Evolutionary conservation across 2,113 vertebrate genomes (phyloP).

Genomic region (Xiphorhynchus elegans): DNA sequence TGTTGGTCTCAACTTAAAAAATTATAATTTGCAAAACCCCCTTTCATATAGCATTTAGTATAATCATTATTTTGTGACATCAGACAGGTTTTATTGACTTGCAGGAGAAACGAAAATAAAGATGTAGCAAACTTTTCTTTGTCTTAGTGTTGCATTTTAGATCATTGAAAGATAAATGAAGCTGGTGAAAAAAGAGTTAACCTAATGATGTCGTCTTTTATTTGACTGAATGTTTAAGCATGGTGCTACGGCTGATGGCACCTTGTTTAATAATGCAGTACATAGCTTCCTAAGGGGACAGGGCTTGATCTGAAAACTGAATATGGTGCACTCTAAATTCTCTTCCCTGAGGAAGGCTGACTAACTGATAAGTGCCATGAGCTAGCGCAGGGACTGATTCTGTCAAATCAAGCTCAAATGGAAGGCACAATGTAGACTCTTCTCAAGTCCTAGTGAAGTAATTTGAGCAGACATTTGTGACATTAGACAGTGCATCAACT

Average conservation of each 20-base stretch:
- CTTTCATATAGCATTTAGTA: neutral
- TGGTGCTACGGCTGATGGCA: constrained; percentile 77
- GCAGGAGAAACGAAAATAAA: neutral
- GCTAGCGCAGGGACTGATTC: constrained; percentile 82
- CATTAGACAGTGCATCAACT: constrained; percentile 87
- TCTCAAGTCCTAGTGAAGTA: constrained; percentile 81
- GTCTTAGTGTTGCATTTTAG: neutral
- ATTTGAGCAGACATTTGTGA: constrained; percentile 86
- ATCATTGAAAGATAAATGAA: neutral
- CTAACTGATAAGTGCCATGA: constrained; percentile 88
- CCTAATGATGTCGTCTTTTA: constrained; percentile 70
- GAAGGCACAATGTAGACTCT: constrained; percentile 78
- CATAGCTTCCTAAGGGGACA: constrained; percentile 78
- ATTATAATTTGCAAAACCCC: neutral
- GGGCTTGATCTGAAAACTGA: constrained; percentile 80
- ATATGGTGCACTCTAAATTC: constrained; percentile 85
- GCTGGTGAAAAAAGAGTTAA: constrained; percentile 72
- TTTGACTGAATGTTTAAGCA: constrained; percentile 82
- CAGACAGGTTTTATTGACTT: neutral
- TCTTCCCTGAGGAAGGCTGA: constrained; percentile 77
- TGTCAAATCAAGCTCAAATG: constrained; percentile 84
- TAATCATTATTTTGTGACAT: neutral
- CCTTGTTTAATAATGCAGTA: constrained; percentile 84
- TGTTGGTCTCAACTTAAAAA: neutral
- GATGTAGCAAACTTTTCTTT: neutral